Percentiles rank a stretch among this genome's conserved stretches.
Conservation (phyloP, 2,113 vertebrate genomes). For the Cathartes aura region DNA sequence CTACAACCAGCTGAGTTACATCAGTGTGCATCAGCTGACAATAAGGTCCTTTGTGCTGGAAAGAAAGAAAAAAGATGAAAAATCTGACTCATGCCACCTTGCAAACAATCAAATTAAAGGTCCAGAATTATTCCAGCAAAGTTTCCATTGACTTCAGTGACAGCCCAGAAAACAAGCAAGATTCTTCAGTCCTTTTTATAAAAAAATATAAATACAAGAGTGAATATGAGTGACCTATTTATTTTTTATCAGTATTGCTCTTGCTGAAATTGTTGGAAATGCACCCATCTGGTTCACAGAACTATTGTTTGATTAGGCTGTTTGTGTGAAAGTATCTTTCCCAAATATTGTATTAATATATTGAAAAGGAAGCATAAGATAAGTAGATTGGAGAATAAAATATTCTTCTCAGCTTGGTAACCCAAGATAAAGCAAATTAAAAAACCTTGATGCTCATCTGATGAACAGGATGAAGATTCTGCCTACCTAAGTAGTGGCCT, state of each 20-base stretch:
- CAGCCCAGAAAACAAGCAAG: background rate
- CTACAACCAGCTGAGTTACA: background rate
- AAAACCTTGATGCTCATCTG: background rate
- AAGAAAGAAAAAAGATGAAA: constrained; percentile 19
- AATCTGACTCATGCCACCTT: background rate
- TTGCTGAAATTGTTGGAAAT: constrained; percentile 2
- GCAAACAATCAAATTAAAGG: constrained; percentile 28
- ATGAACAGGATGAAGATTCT: background rate
- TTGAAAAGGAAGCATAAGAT: background rate
- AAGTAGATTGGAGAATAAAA: background rate
- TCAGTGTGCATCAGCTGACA: background rate
- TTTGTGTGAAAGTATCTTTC: background rate
- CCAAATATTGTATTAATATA: background rate
- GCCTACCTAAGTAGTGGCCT: background rate
- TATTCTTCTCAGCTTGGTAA: background rate
- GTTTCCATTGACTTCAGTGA: background rate
- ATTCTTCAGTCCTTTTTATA: background rate
- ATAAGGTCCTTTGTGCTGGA: background rate
- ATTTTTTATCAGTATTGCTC: background rate
- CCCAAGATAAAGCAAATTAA: background rate
- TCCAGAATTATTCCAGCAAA: constrained; percentile 4
- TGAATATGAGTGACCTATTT: background rate
- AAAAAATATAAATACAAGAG: background rate
- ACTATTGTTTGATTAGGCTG: background rate
- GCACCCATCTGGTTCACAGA: background rate